Conservation (phyloP, 2,888 invertebrate species). For the Elegia similella region DNA sequence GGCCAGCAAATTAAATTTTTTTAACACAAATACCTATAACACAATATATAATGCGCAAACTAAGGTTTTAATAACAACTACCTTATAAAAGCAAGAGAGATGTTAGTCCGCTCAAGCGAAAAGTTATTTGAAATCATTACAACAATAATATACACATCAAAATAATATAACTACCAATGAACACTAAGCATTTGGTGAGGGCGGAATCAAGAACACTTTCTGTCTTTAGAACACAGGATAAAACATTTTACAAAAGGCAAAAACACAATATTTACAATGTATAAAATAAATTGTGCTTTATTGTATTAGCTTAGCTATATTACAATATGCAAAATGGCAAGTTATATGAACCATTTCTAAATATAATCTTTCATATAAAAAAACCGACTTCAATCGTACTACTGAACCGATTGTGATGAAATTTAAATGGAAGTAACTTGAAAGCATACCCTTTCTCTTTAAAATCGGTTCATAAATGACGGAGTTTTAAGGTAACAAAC, state of each 20-base stretch:
- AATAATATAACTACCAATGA: constrained; percentile 36
- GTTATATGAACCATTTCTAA: constrained; percentile 13
- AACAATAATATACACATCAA: background rate
- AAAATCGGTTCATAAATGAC: too few species aligned
- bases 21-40: background rate
- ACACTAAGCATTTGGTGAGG: constrained; percentile 54
- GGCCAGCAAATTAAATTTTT: background rate
- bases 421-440: too few species aligned
- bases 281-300: constrained; percentile 11
- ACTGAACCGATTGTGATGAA: too few species aligned
- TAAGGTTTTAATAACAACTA: background rate
- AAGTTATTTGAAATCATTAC: background rate
- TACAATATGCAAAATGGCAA: constrained; percentile 27
- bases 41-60: background rate
- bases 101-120: background rate
- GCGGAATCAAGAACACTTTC: constrained; percentile 24
- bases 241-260: constrained; percentile 8
- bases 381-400: too few species aligned
- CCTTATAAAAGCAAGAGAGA: background rate
- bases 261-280: too few species aligned
- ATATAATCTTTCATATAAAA: too few species aligned
- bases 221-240: constrained; percentile 24
- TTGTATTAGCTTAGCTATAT: background rate
- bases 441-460: too few species aligned
- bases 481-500: too few species aligned